phyloP scores from a whole-genome alignment of 2,888 invertebrate species.

The Cheilosia scutellata region DNA sequence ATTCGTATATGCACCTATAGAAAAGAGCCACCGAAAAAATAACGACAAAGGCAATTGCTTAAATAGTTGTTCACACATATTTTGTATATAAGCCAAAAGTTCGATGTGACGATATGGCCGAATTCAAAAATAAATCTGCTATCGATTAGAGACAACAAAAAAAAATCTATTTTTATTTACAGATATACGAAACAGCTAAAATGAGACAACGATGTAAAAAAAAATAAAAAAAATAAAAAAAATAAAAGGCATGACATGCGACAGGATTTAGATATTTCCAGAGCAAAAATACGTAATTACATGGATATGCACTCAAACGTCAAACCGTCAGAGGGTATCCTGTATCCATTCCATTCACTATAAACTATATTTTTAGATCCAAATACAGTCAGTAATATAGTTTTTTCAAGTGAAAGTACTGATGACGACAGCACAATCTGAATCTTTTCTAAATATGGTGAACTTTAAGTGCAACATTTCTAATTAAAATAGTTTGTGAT shows the following conservation, averaged over 20 bases:
- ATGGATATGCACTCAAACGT: slow-evolving; percentile 3
- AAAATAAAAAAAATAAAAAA: neutral
- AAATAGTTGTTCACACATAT: slow-evolving; percentile 7
- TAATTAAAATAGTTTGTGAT: slow-evolving; percentile 33
- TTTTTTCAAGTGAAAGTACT: slow-evolving; percentile 9
- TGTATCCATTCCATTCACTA: neutral
- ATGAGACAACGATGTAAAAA: neutral
- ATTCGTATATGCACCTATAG: neutral
- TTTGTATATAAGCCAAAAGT: slow-evolving; percentile 52
- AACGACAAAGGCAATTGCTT: slow-evolving; percentile 2
- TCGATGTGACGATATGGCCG: slow-evolving; percentile 38
- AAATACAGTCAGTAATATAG: neutral
- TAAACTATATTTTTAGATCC: slow-evolving; percentile 38
- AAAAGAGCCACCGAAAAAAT: neutral
- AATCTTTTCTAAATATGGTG: slow-evolving; percentile 35
- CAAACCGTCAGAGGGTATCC: neutral
- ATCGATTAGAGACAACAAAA: slow-evolving; percentile 26
- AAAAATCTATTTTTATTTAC: slow-evolving; percentile 35
- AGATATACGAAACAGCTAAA: slow-evolving; percentile 2
- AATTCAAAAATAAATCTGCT: slow-evolving; percentile 48
- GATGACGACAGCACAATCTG: slow-evolving; percentile 11
- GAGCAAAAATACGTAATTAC: neutral
- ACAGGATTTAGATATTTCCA: slow-evolving; percentile 19
- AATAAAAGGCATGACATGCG: slow-evolving; percentile 2
- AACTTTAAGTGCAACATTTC: neutral